Conservation (phyloP, 2,888 invertebrate genomes). For the Tetragnatha montana region DNA sequence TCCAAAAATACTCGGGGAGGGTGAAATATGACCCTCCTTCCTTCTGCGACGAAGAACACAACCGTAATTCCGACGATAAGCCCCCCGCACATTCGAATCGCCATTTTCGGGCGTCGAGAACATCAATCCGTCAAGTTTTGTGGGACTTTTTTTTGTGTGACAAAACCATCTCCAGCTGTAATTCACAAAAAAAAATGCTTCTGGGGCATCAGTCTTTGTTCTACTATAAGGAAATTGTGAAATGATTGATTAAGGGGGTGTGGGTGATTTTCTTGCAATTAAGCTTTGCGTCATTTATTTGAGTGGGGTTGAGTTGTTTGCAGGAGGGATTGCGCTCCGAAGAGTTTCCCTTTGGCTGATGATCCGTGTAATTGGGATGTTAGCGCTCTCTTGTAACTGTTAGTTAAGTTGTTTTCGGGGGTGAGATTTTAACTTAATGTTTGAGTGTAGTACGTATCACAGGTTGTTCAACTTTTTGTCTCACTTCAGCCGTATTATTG, state of each 20-base stretch:
- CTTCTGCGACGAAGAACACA: background rate
- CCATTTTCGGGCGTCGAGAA: background rate
- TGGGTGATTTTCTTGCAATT: background rate
- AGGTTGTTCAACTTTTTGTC: too few relatives aligned
- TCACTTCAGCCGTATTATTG: too few relatives aligned
- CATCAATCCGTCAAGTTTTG: background rate
- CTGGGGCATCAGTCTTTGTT: background rate
- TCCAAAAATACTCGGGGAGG: background rate
- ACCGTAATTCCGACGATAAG: background rate
- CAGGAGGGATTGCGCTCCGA: too few relatives aligned
- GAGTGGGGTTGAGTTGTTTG: too few relatives aligned
- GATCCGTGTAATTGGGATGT: too few relatives aligned
- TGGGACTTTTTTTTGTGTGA: background rate
- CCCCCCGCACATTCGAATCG: background rate
- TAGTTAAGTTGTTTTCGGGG: too few relatives aligned
- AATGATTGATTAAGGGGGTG: background rate
- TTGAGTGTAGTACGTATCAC: too few relatives aligned
- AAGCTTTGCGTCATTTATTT: background rate
- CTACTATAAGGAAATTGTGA: background rate
- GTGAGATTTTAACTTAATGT: too few relatives aligned
- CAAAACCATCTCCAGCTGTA: background rate
- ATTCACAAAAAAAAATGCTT: background rate
- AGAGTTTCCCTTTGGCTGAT: too few relatives aligned
- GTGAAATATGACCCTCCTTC: background rate
- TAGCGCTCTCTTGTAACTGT: too few relatives aligned